A percentile compares a stretch with the other conserved stretches of the same genome.
Evolutionary conservation across 2,113 vertebrate genomes (phyloP).

Genomic region (Verasper variegatus): DNA sequence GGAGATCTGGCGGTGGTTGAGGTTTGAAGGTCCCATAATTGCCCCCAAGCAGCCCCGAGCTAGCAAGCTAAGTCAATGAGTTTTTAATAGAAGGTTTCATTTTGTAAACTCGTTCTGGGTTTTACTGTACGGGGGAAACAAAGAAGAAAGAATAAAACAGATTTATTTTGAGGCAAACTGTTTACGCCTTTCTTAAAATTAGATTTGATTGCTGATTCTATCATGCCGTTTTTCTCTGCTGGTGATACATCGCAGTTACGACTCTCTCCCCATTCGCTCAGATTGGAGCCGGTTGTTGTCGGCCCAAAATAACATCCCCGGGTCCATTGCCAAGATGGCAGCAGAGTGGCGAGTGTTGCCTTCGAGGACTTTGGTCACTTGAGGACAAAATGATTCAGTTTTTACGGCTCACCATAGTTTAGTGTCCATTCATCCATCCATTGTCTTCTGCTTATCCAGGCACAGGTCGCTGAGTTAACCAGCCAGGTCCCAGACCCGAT

Average conservation of each 20-base stretch:
- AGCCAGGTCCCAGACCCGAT: no score
- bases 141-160: not conserved
- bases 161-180: not conserved
- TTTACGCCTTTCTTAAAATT: not conserved
- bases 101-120: not conserved
- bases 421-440: not conserved
- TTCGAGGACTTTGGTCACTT: not conserved
- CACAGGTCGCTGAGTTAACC: no score
- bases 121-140: not conserved
- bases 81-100: slow-evolving; percentile 8
- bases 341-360: not conserved
- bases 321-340: not conserved
- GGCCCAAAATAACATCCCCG: not conserved
- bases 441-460: not conserved
- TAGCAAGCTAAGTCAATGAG: not conserved
- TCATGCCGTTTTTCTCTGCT: not conserved
- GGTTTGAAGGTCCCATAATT: slow-evolving; percentile 17
- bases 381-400: not conserved
- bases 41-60: not conserved
- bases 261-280: not conserved
- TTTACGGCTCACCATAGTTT: no score
- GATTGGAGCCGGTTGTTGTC: not conserved
- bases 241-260: not conserved
- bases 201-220: not conserved
- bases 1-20: not conserved